These are phyloP conservation scores for Miichthys miiuy DNA, from an alignment of 2,797 vertebrate species.

Conservation along the genomic window DNA sequence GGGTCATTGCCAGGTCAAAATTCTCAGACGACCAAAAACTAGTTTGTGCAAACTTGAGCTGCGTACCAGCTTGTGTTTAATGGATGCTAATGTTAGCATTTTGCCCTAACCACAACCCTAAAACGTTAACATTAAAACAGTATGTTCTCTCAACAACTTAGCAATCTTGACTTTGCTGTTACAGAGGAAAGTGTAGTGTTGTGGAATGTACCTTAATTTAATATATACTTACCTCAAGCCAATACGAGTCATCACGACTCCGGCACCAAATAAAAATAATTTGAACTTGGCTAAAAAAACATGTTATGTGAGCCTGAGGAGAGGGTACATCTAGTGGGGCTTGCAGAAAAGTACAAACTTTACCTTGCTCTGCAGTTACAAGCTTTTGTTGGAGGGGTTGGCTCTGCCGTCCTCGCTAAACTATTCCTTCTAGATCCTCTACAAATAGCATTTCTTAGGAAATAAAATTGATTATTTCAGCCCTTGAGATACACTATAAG, in stretches of 20 bases:
- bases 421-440: background rate
- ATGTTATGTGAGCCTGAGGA: background rate
- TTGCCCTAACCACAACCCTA: background rate
- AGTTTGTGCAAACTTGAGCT: background rate
- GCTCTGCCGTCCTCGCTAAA: background rate
- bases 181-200: background rate
- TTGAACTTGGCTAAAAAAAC: conserved; percentile 34
- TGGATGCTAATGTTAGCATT: background rate
- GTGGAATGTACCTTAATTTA: background rate
- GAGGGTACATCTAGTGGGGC: background rate
- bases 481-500: conserved; percentile 14
- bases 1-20: no score
- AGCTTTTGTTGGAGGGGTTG: conserved; percentile 8
- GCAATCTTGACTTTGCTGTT: background rate
- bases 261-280: conserved; percentile 13
- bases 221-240: background rate
- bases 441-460: conserved; percentile 20
- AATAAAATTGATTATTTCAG: conserved; percentile 40
- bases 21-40: no score
- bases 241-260: conserved; percentile 2
- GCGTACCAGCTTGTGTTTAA: background rate
- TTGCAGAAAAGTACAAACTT: conserved; percentile 12
- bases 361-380: conserved; percentile 49
- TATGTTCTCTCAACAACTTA: no score
- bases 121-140: no score